Base-by-base conservation (phyloP, 1,140 invertebrate genomes). In the Cydia splendana region DNA sequence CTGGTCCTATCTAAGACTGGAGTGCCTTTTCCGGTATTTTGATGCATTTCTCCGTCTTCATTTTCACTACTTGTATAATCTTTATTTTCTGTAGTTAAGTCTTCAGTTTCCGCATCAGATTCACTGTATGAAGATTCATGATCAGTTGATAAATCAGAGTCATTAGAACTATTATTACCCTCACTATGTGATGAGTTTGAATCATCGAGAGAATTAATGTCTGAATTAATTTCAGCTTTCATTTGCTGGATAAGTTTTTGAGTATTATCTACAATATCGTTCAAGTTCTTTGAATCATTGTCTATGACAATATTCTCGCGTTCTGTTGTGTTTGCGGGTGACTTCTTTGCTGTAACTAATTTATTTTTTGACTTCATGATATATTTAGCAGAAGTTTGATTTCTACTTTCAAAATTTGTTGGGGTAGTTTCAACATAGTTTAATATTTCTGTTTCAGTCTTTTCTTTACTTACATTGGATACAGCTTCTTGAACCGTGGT, bases 191-290 rank as follows among this genome's bases (percentile, higher is more conserved):
- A 90, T 20, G 86, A 83, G 65, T 88, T 88, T 80, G 93, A 89
- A 78, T 92, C 92, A 75, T 93, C 91, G 75, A 89, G 87, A 78
- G 94, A 94, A 79, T 94, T 94, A 73, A 95, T 95, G 85, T 95
- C 94, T 75, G 94, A 94, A 81, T 94, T 94, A 77, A 95, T 95
- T 91, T 95, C 94, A 78, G 94, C 94, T 84, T 94, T 94, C 94
- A 95, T 95, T 90, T 95, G 94, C 77, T 95, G 94, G 67, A 95
- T 95, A 76, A 95, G 78, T 48, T 92, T 92, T 83, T 95, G 94
- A 10, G 95, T 95, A 69, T 94, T 94, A 75, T 94, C 93, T 4
- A 95, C 94, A 42, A 95, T 91, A 77, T 94, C 94, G 74, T 88
- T 94, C 2, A 95, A 87, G 82, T 95, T 94, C 77, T 92, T 94